Evolutionary conservation across 2,888 invertebrate genomes (phyloP), one percentile per base, ranked within the genome.

Genomic region (Caenorhabditis virilis): DNA sequence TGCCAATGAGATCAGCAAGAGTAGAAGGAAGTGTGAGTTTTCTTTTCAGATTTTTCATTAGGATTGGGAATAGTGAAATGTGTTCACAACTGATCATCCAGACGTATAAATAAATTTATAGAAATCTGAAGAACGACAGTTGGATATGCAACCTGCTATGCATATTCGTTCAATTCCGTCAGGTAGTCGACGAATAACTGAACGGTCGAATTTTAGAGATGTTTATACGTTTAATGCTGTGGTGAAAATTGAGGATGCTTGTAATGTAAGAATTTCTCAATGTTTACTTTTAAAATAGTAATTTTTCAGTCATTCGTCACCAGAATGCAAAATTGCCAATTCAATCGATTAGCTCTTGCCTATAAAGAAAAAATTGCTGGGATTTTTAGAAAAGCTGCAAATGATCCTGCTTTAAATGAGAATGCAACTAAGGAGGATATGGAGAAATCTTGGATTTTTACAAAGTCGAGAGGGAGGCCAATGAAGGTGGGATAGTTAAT

Each of bases 171-270:
- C 23, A 35, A 18, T 25, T 23, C 15, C 15, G 30, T n/a, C 16
- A 7, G n/a, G 27, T 2, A 22, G 42, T 11, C 3, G 13, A 13
- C 23, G 65, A 35, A 15, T 56, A 23, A 65, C 65, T 6, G 59
- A 65, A 15, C 35, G 65, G 18, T 39, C 50, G 33, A 52, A 59
- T 43, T 65, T 65, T 25, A 54, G 46, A 18, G 65, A 65, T 23
- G 52, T 60, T 11, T 60, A 59, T 45, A 51, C 59, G 26, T 65
- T 52, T 52, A 65, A 60, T 50, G 55, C 59, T 0, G 48, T 65
- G 20, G 54, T 50, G n/a, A 65, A 65, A 46, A 33, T 53, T n/a
- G 65, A 65, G 41, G 65, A 65, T 48, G 42, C 48, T 2, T 55
- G 50, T 35, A 33, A 35, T 13, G 50, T 50, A 16, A 13, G 38